These are phyloP conservation scores for Acanthis flammea DNA, from an alignment of 2,797 vertebrate species.

Conservation along the genomic window DNA sequence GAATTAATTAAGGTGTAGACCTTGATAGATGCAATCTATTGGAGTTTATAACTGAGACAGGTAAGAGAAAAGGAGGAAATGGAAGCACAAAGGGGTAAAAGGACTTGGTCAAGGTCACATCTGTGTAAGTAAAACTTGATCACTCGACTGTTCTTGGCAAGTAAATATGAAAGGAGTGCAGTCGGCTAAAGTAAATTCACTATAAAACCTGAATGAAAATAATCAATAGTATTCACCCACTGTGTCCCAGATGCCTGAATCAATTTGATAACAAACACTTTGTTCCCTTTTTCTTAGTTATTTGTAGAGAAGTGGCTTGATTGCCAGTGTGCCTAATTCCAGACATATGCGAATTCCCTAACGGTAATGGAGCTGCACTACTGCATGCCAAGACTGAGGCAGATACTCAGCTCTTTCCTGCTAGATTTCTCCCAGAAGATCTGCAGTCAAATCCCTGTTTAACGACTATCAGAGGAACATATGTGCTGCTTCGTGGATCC, in stretches of 20 bases:
- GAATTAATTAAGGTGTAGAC: not conserved
- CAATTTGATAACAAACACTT: constrained; percentile 61
- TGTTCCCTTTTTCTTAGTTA: constrained; percentile 42
- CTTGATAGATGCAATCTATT: not conserved
- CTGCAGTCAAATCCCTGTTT: constrained; percentile 40
- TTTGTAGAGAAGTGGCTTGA: constrained; percentile 56
- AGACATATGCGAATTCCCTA: constrained; percentile 56
- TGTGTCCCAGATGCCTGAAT: constrained; percentile 52
- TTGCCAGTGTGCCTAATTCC: constrained; percentile 56
- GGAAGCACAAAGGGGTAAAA: constrained; percentile 1
- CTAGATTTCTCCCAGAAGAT: constrained; percentile 52
- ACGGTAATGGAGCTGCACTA: constrained; percentile 28
- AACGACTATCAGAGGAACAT: constrained; percentile 26
- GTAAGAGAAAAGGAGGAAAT: constrained; percentile 15
- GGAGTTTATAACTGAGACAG: not conserved
- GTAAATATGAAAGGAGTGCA: constrained; percentile 50
- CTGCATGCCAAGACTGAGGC: constrained; percentile 38
- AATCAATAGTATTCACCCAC: constrained; percentile 45
- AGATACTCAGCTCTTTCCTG: constrained; percentile 19
- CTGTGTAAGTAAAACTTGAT: constrained; percentile 57
- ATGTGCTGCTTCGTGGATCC: not conserved
- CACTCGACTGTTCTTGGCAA: not conserved
- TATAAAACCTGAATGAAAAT: constrained; percentile 57
- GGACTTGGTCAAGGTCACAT: constrained; percentile 44
- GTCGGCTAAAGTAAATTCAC: constrained; percentile 48